Conservation (phyloP, 2,888 invertebrate species). For the Habroteleia sp. region DNA sequence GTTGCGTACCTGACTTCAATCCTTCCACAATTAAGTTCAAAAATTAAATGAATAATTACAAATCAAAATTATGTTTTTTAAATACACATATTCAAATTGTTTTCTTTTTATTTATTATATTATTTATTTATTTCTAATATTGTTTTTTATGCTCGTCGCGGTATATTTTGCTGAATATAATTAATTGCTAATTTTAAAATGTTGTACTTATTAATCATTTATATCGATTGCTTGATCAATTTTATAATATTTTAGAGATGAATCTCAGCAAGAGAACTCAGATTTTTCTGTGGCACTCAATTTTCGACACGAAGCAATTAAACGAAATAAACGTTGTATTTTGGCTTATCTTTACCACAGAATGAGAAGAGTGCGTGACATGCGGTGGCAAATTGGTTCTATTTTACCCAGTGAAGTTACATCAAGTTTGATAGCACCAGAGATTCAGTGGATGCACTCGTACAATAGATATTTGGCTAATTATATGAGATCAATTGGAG, state of each 20-base stretch:
- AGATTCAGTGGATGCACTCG: conserved; percentile 93
- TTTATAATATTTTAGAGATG: neutral
- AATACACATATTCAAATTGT: no score
- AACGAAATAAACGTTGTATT: conserved; percentile 94
- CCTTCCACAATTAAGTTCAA: no score
- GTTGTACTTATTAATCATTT: no score
- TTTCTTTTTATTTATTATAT: no score
- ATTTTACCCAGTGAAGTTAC: conserved; percentile 93
- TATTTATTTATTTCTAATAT: no score
- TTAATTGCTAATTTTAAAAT: no score
- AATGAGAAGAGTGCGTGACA: conserved; percentile 89
- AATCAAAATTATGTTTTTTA: no score
- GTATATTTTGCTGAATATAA: no score
- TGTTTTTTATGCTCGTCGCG: no score
- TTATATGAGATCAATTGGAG: conserved; percentile 95
- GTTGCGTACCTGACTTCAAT: no score
- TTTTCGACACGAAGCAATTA: conserved; percentile 91
- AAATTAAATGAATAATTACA: no score
- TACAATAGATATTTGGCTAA: conserved; percentile 92
- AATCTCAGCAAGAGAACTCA: neutral
- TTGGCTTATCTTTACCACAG: conserved; percentile 92
- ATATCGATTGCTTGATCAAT: no score
- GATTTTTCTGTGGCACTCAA: conserved; percentile 83
- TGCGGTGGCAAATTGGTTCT: conserved; percentile 98
- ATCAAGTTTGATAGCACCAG: conserved; percentile 89